These are phyloP conservation scores for Ctenodactylus gundi DNA, from an alignment of 2,113 vertebrate species.

Conservation along the genomic window DNA sequence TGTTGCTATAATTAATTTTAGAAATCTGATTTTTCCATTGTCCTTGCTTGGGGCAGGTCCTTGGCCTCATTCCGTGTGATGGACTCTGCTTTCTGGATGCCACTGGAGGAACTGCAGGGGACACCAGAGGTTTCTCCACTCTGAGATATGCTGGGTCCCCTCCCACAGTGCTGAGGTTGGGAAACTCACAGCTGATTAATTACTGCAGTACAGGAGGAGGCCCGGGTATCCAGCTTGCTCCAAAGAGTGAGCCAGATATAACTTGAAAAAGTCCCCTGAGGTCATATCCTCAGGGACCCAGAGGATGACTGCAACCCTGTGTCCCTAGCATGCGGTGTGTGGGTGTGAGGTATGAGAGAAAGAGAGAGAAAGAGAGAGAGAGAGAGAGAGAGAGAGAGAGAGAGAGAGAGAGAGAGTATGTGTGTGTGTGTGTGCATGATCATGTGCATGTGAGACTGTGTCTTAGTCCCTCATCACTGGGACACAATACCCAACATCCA, in stretches of 20 bases:
- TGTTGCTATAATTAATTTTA: conserved; percentile 27
- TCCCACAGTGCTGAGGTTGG: background rate
- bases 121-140: background rate
- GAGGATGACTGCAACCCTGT: background rate
- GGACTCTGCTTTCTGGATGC: background rate
- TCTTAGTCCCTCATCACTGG: too few relatives aligned
- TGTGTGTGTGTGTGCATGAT: background rate
- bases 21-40: background rate
- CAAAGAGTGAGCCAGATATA: background rate
- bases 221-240: background rate
- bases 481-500: too few relatives aligned
- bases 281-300: background rate
- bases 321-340: rapidly evolving
- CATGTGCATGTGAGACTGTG: too few relatives aligned
- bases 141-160: background rate
- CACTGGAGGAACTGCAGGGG: background rate
- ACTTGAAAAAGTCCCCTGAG: background rate
- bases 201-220: background rate
- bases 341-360: too few relatives aligned
- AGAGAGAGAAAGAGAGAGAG: too few relatives aligned
- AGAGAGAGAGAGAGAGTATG: background rate
- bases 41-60: background rate
- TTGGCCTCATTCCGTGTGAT: background rate
- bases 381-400: too few relatives aligned
- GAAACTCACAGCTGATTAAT: background rate